Conservation (phyloP, 1,140 invertebrate genomes). For the Tetragnatha versicolor region DNA sequence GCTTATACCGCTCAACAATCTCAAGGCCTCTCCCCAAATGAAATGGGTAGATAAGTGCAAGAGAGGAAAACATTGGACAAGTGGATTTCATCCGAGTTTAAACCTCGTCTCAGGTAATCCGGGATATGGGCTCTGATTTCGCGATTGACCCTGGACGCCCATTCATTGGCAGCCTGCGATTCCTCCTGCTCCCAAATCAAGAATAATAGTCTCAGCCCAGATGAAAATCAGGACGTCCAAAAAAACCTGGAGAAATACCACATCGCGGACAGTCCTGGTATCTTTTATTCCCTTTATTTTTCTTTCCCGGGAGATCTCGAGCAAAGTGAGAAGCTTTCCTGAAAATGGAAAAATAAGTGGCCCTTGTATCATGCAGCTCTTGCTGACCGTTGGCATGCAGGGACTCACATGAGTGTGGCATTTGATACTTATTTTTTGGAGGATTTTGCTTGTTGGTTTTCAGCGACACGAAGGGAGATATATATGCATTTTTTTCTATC, state of each 20-base stretch:
- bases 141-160: slow-evolving; percentile 26
- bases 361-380: slow-evolving; percentile 38
- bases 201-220: slow-evolving; percentile 33
- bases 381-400: slow-evolving; percentile 26
- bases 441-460: neutral
- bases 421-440: slow-evolving; percentile 8
- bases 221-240: slow-evolving; percentile 37
- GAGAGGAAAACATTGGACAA: neutral
- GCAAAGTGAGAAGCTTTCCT: slow-evolving; percentile 48
- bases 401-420: slow-evolving; percentile 1
- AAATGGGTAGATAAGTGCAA: no score
- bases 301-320: slow-evolving; percentile 5
- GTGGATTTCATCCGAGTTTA: slow-evolving; percentile 8
- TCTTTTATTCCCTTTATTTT: slow-evolving; percentile 36
- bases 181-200: slow-evolving; percentile 42
- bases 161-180: slow-evolving; percentile 17
- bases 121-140: slow-evolving; percentile 23
- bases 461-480: neutral
- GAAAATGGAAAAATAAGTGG: slow-evolving; percentile 52
- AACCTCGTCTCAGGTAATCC: slow-evolving; percentile 10
- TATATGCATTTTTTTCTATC: no score
- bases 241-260: slow-evolving; percentile 52
- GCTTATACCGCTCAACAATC: no score
- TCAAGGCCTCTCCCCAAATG: no score
- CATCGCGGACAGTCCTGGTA: slow-evolving; percentile 21